These are phyloP conservation scores for Drosophila bocki DNA, from an alignment of 1,140 invertebrate genomes.

Conservation along the genomic window DNA sequence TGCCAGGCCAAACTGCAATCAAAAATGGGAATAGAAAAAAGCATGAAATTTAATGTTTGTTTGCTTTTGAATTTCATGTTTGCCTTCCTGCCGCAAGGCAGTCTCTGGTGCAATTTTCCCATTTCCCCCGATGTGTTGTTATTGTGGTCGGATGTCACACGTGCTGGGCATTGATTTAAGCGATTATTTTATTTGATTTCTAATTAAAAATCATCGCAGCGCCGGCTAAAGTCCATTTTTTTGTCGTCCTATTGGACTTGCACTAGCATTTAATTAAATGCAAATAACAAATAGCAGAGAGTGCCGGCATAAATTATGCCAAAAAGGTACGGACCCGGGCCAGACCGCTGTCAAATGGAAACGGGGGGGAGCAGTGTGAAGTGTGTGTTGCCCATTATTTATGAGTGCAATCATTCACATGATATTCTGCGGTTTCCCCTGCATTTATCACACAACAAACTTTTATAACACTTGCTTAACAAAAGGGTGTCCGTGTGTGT, in stretches of 20 bases:
- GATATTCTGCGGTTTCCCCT: constrained; percentile 77
- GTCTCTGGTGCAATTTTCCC: constrained; percentile 11
- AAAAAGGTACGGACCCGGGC: constrained; percentile 16
- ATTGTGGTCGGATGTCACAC: constrained; percentile 59
- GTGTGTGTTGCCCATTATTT: constrained; percentile 67
- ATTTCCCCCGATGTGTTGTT: constrained; percentile 15
- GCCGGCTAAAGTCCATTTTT: not conserved
- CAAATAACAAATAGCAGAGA: constrained; percentile 76
- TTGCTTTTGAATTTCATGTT: constrained; percentile 54
- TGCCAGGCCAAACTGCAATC: constrained; percentile 66
- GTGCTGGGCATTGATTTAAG: constrained; percentile 71
- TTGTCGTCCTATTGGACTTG: constrained; percentile 21
- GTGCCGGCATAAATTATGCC: constrained; percentile 66
- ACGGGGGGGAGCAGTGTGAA: not conserved
- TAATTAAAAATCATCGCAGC: constrained; percentile 71
- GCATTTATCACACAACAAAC: constrained; percentile 77
- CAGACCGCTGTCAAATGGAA: constrained; percentile 11
- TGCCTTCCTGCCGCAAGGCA: constrained; percentile 26
- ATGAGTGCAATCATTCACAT: constrained; percentile 82
- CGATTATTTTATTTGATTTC: constrained; percentile 77
- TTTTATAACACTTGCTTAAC: constrained; percentile 77
- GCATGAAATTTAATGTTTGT: constrained; percentile 69
- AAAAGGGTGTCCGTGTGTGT: constrained; percentile 19
- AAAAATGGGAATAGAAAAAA: constrained; percentile 54
- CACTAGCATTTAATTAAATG: constrained; percentile 78